These are phyloP conservation scores for Anoplius nigerrimus DNA, from an alignment of 2,888 invertebrate species.

Conservation along the genomic window DNA sequence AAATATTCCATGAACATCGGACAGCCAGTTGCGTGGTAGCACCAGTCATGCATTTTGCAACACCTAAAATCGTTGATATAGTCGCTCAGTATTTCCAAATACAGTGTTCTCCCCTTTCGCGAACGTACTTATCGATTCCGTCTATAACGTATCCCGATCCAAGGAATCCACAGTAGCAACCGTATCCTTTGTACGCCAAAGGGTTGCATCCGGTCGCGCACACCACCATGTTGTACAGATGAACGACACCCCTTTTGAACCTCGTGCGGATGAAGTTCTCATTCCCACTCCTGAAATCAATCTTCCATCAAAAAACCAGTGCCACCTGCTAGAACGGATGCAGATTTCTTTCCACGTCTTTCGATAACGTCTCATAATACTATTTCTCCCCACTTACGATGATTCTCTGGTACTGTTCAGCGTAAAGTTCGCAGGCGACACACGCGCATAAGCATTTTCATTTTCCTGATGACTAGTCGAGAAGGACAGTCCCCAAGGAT, in stretches of 20 bases:
- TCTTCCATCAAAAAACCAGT: background rate
- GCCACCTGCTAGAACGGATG: background rate
- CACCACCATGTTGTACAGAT: slow-evolving; percentile 90
- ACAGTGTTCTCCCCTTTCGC: background rate
- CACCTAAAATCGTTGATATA: slow-evolving; percentile 74
- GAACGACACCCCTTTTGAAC: slow-evolving; percentile 84
- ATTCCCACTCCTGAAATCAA: slow-evolving; percentile 14
- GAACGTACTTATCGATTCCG: slow-evolving; percentile 84
- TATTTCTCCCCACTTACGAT: slow-evolving; percentile 22
- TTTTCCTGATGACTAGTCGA: slow-evolving; percentile 20
- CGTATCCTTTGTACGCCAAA: slow-evolving; percentile 89
- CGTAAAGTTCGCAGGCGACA: slow-evolving; percentile 27
- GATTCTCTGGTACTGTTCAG: slow-evolving; percentile 28
- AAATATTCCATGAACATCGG: slow-evolving; percentile 89
- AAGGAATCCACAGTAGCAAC: slow-evolving; percentile 92
- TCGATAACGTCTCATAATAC: background rate
- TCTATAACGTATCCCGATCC: slow-evolving; percentile 88
- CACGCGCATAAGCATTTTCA: slow-evolving; percentile 10
- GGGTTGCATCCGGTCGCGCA: slow-evolving; percentile 92
- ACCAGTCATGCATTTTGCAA: slow-evolving; percentile 90
- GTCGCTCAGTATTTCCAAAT: background rate
- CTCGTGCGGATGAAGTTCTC: slow-evolving; percentile 64
- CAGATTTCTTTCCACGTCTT: background rate
- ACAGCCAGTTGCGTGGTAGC: slow-evolving; percentile 88
- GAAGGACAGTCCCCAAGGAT: slow-evolving; percentile 57